Evolutionary conservation across 2,888 invertebrate species (phyloP), one percentile per base, ranked within the genome.

Genomic region (Patella pellucida): DNA sequence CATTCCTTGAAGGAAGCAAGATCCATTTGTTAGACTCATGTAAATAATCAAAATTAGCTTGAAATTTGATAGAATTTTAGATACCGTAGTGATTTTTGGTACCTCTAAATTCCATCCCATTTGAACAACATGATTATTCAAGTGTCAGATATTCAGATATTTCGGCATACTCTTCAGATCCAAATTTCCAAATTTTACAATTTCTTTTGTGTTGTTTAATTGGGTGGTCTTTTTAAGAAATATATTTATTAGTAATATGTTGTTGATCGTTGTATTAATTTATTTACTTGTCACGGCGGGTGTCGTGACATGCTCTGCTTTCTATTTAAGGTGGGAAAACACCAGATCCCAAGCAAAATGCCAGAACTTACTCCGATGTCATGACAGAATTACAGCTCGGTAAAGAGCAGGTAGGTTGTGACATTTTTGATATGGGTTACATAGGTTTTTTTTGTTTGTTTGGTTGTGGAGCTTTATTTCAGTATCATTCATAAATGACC

Each of bases 331-430:
- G 98, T 92, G 98, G 98, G 31, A 98, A 98, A 93, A 99, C 99
- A 69, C 99, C 99, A 56, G 98, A 99, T 93, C 93, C 96, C 1
- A 80, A 84, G 50, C 79, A 83, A 84, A 95, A 96, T 76, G 96
- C 97, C 5, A 94, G 99, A 89, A 97, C 97, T 16, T 99, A 97
- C 90, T 96, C 96, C 68, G 96, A 97, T 91, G 97, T 99, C 93
- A 98, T 99, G 97, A 95, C 95, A 90, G 99, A 99, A 91, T 96
- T 97, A 91, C 93, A 95, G 90, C 93, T 98, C 16, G 96, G 96
- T 92, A 97, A 97, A 92, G 95, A 95, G 86, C 96, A 98, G 93
- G 97, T 97, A 92, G 92, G 81, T 75, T 71, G 12, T 68, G 27
- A 3, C 41, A 52, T 41, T 31, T 27, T 15, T 19, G 7, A 41